Evolutionary conservation across 1,140 invertebrate species (phyloP), one percentile per base, ranked within the genome.

Genomic region (Aethina tumida): DNA sequence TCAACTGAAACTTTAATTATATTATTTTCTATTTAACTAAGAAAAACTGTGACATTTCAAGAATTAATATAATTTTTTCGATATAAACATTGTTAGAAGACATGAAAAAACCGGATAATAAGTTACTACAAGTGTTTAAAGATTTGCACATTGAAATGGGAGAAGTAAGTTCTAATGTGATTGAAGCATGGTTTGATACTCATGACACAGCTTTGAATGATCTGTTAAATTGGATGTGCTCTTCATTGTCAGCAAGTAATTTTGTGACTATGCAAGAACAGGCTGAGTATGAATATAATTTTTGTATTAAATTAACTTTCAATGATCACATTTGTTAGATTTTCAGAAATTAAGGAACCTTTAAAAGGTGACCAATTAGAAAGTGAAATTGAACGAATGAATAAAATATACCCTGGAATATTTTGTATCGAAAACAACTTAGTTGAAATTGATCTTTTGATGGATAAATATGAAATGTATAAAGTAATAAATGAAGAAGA

Each of bases 161-260:
- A 15, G 31, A 45, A 20, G 15, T 51, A 31, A 43, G 39, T 29
- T 42, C 45, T 4, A 46, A 49, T 39, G 45, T 47, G 16, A 39
- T 55, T n/a, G 51, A 43, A 35, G 45, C 42, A 12, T 55, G 53
- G 53, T 55, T 53, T 41, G 53, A 55, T 43, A 47, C 48, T 18
- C 48, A 55, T 32, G 47, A 45, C 35, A 21, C 39, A 18, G 16
- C 46, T 27, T 37, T 37, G 13, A 41, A 35, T 27, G 22, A 50
- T 30, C 39, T 53, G 8, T 42, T 55, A 22, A 39, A 52, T 34
- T 55, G 45, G 43, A 34, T 55, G 33, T 53, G 45, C 40, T 14
- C 22, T 24, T 45, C 36, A 16, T 20, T 52, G 12, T 49, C 45
- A 9, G 30, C 31, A 19, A 32, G 39, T 7, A 47, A 50, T 35